Base-by-base conservation (phyloP, 2,797 vertebrate genomes). In the Sebastes nivosus region DNA sequence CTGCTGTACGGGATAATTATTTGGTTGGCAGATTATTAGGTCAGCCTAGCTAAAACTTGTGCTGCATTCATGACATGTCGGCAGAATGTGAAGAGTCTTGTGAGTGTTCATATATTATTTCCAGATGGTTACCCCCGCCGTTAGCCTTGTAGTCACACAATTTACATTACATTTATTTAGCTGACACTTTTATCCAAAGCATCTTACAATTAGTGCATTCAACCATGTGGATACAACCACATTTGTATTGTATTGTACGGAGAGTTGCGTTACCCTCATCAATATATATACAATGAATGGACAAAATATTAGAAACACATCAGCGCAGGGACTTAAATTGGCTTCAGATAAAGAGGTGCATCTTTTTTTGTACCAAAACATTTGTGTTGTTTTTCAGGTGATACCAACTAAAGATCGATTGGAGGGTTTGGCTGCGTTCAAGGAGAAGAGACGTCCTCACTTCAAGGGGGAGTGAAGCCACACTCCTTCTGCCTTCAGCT, bases 351-450 rank as follows among this genome's bases (percentile, higher is more conserved):
- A 20, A n/a, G 8, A 52, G 24, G 13, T 50, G n/a, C 38, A 61
- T 24, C 57, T 18, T 18, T 59, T 58, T 25, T 16, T 2, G 24
- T 58, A 27, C 25, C 14, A 7, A 29, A 11, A 22, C 13, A 6
- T 46, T 42, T 86, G 12, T 87, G 10, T 55, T 76, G 57, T 85
- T 55, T 95, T 92, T 46, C 89, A 99, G 98, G 98, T 97, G 85
- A 98, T 99, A 78, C 97, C 98, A 72, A 99, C 98, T 8, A 98
- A 99, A 93, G 98, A 99, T 93, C 96, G 98, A 69, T 87, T 99
- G 87, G 98, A 99, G 95, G 98, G 98, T 85, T 95, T 99, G 90
- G 92, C 97, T 85, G 98, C 98, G 1, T 99, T 99, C 95, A 99
- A 97, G 92, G 98, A 99, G 93, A 99, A 99, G 91, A 95, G 98